phyloP scores from a whole-genome alignment of 2,113 vertebrate species.

The Varanus salvator region DNA sequence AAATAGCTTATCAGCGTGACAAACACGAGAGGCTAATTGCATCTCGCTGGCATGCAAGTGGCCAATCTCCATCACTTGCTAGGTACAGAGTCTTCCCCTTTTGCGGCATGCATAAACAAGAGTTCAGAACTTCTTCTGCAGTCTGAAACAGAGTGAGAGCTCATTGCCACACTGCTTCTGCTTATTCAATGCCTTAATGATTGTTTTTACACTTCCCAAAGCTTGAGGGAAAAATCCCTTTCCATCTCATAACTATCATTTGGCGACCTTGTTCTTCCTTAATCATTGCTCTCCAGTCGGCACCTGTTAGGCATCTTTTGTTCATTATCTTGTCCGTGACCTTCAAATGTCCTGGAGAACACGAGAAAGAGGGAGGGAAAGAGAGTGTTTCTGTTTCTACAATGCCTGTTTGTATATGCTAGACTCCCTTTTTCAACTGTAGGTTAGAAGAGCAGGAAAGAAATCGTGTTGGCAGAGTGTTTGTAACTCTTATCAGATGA shows the following conservation, averaged over 20 bases:
- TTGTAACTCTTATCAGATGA: slow-evolving; percentile 10
- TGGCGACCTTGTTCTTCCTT: slow-evolving; percentile 49
- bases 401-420: slow-evolving; percentile 1
- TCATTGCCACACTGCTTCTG: slow-evolving; percentile 44
- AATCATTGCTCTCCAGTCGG: slow-evolving; percentile 56
- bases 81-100: slow-evolving; percentile 51
- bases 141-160: slow-evolving; percentile 17
- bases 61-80: background rate
- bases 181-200: slow-evolving; percentile 67
- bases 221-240: slow-evolving; percentile 61
- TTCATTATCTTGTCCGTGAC: slow-evolving; percentile 64
- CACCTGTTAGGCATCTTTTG: slow-evolving; percentile 40
- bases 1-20: slow-evolving; percentile 48
- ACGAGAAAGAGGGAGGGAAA: slow-evolving; percentile 12
- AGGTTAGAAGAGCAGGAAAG: background rate
- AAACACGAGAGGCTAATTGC: slow-evolving; percentile 63
- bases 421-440: background rate
- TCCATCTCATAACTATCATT: slow-evolving; percentile 59
- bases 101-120: slow-evolving; percentile 59
- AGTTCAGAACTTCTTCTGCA: slow-evolving; percentile 50
- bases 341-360: slow-evolving; percentile 50
- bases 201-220: slow-evolving; percentile 37
- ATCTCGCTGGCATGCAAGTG: slow-evolving; percentile 46
- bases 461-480: background rate
- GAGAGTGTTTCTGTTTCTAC: slow-evolving; percentile 36